Conservation (phyloP, 2,888 invertebrate genomes). For the Candidula unifasciata region DNA sequence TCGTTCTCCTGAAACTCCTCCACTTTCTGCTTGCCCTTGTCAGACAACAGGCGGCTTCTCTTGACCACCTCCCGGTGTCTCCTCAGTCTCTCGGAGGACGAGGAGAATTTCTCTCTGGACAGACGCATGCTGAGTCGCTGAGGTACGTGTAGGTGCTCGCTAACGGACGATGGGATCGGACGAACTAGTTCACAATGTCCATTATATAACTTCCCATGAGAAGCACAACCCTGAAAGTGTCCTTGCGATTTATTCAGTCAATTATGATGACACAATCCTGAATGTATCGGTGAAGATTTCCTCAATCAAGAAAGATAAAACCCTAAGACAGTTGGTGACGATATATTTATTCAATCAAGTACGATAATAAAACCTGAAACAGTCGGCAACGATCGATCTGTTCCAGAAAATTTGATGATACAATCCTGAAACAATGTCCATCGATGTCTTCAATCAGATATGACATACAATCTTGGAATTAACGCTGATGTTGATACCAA, state of each 20-base stretch:
- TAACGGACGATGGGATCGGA: too few relatives aligned
- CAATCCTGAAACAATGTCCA: not conserved
- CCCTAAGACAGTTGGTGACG: too few relatives aligned
- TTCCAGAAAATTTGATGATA: not conserved
- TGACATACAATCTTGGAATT: not conserved
- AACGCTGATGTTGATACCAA: not conserved
- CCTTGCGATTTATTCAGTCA: too few relatives aligned
- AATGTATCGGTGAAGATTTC: too few relatives aligned
- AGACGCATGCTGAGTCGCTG: conserved; percentile 20
- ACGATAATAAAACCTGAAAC: not conserved
- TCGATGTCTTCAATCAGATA: not conserved
- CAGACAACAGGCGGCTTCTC: conserved; percentile 41
- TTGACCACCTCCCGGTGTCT: conserved; percentile 12
- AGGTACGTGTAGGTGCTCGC: too few relatives aligned
- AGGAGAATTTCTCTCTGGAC: conserved; percentile 35
- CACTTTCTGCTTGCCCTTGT: conserved; percentile 37
- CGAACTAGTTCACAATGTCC: too few relatives aligned
- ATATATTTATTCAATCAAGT: not conserved
- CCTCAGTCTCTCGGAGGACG: conserved; percentile 40
- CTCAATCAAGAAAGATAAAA: too few relatives aligned
- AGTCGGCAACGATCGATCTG: not conserved
- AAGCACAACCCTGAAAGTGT: too few relatives aligned
- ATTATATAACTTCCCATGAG: too few relatives aligned
- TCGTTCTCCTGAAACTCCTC: conserved; percentile 45
- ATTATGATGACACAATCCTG: too few relatives aligned